Evolutionary conservation across 2,797 vertebrate genomes (phyloP).

Genomic region (Choloepus didactylus): DNA sequence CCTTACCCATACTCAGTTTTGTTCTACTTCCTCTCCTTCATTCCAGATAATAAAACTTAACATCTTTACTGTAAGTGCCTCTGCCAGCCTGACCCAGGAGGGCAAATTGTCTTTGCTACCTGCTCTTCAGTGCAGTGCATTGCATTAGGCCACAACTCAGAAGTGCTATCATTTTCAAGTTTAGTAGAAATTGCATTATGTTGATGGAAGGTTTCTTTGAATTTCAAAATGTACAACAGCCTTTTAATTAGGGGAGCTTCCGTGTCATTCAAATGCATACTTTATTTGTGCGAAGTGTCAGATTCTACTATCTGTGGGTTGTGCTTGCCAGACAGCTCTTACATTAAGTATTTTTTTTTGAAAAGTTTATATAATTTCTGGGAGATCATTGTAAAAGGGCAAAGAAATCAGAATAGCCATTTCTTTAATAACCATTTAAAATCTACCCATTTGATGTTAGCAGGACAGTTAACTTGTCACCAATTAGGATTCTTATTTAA

Average conservation of each 20-base stretch:
- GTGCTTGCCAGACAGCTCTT: conserved; percentile 85
- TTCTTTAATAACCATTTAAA: conserved; percentile 82
- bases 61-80: conserved; percentile 88
- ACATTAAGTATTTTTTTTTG: conserved; percentile 73
- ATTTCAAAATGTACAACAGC: conserved; percentile 77
- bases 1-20: conserved; percentile 72
- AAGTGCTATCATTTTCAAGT: conserved; percentile 74
- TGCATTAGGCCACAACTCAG: conserved; percentile 70
- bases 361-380: conserved; percentile 69
- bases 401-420: conserved; percentile 81
- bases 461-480: conserved; percentile 85
- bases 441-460: conserved; percentile 84
- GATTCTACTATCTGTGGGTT: conserved; percentile 77
- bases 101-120: conserved; percentile 80
- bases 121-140: conserved; percentile 79
- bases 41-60: conserved; percentile 68
- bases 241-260: conserved; percentile 82
- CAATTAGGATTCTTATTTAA: conserved; percentile 86
- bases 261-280: conserved; percentile 75
- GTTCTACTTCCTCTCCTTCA: conserved; percentile 71
- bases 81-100: conserved; percentile 85
- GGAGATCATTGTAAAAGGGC: conserved; percentile 84
- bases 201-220: conserved; percentile 72
- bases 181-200: conserved; percentile 72
- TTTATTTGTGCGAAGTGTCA: conserved; percentile 75